Evolutionary conservation across 2,888 invertebrate species (phyloP).

Genomic region (Drosophila atripex): DNA sequence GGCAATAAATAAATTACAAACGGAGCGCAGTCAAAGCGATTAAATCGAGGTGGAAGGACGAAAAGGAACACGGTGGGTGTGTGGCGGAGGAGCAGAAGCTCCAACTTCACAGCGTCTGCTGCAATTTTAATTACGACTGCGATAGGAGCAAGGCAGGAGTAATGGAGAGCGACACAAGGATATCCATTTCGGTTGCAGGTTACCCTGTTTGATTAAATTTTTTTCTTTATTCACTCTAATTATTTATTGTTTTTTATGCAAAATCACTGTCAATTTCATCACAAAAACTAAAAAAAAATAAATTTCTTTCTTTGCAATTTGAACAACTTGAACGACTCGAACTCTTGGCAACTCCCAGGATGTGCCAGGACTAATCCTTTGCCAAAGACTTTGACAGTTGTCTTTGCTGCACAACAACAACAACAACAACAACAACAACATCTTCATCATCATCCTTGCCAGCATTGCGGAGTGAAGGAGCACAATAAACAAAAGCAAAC

Average conservation of each 20-base stretch:
- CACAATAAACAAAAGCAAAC: slow-evolving; percentile 59
- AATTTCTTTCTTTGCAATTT: neutral
- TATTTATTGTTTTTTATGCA: no score
- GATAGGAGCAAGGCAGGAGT: slow-evolving; percentile 16
- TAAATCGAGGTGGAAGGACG: slow-evolving; percentile 6
- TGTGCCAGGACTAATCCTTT: slow-evolving; percentile 58
- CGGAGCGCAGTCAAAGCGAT: slow-evolving; percentile 29
- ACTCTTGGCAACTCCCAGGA: neutral
- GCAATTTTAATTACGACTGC: slow-evolving; percentile 59
- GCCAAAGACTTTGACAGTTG: slow-evolving; percentile 48
- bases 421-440: slow-evolving; percentile 37
- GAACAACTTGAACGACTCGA: neutral
- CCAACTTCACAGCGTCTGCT: slow-evolving; percentile 28
- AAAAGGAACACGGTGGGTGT: neutral
- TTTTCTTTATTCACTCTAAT: neutral
- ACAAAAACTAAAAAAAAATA: no score
- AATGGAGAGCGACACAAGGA: slow-evolving; percentile 8
- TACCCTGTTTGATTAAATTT: neutral
- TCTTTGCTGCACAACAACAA: slow-evolving; percentile 36
- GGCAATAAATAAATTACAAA: slow-evolving; percentile 61
- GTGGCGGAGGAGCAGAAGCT: slow-evolving; percentile 4
- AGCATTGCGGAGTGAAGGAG: slow-evolving; percentile 42
- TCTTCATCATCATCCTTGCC: slow-evolving; percentile 74
- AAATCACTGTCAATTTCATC: no score
- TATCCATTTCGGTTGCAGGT: neutral